Percentiles rank a stretch among this genome's conserved stretches.
phyloP scores from a whole-genome alignment of 2,888 invertebrate species.

The Pammene fasciana region DNA sequence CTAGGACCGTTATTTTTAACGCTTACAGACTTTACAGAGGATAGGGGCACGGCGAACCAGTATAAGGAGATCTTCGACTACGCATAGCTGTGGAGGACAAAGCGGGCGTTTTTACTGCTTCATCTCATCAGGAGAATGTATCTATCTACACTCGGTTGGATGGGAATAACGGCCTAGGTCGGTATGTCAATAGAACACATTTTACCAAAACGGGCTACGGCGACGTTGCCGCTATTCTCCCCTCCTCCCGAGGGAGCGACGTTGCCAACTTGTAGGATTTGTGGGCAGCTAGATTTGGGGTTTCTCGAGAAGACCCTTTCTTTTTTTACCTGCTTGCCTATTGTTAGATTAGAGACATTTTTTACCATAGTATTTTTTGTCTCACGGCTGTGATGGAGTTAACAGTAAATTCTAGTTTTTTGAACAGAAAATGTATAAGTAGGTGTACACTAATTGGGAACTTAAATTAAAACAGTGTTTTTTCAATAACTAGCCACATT shows the following conservation, averaged over 20 bases:
- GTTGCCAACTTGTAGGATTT: slow-evolving; percentile 67
- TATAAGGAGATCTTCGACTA: neutral
- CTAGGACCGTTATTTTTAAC: too few relatives aligned
- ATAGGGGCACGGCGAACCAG: too few relatives aligned
- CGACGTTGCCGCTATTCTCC: slow-evolving; percentile 64
- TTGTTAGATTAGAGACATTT: slow-evolving; percentile 48
- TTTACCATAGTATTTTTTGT: slow-evolving; percentile 4
- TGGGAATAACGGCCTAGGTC: neutral
- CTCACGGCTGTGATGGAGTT: neutral
- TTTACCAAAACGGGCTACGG: slow-evolving; percentile 43
- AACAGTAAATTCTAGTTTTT: neutral
- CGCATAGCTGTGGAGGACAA: neutral
- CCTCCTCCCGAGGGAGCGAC: slow-evolving; percentile 58
- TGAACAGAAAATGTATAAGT: neutral
- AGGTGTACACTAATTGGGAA: neutral
- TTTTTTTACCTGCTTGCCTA: slow-evolving; percentile 66
- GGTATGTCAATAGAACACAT: slow-evolving; percentile 29
- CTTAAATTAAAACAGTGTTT: too few relatives aligned
- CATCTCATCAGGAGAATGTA: neutral
- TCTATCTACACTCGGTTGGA: neutral
- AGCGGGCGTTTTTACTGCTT: neutral
- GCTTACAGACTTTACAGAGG: too few relatives aligned
- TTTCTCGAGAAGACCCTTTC: slow-evolving; percentile 50
- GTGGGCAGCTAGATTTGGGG: slow-evolving; percentile 61
- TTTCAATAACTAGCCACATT: too few relatives aligned